Evolutionary conservation across 2,888 invertebrate species (phyloP).

Genomic region (Glaucopsyche alexis): DNA sequence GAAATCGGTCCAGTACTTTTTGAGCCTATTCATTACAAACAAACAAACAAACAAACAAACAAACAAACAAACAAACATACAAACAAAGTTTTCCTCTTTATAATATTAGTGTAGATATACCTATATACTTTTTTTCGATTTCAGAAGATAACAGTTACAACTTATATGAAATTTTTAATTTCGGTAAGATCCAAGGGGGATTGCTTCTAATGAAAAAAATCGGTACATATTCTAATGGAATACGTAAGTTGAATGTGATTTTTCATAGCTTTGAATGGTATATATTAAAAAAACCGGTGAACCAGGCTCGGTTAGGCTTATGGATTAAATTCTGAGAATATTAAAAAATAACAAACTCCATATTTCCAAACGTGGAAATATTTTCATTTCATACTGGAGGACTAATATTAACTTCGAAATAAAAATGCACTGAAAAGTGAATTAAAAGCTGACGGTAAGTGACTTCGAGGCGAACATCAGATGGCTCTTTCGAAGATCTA

Average conservation of each 20-base stretch:
- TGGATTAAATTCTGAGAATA: neutral
- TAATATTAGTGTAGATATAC: no score
- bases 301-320: neutral
- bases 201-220: constrained; percentile 43
- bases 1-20: no score
- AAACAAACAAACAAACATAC: no score
- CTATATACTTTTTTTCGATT: constrained; percentile 33
- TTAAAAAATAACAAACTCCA: constrained; percentile 9
- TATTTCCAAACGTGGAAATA: neutral
- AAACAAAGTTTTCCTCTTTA: no score
- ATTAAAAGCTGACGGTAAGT: neutral
- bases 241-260: no score
- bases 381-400: constrained; percentile 4
- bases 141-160: constrained; percentile 41
- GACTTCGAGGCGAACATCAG: neutral
- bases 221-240: constrained; percentile 46
- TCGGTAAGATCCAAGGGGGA: constrained; percentile 58
- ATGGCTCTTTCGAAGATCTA: neutral
- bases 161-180: constrained; percentile 55
- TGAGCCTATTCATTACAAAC: no score
- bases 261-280: no score
- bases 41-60: no score
- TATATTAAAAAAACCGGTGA: neutral
- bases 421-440: neutral
- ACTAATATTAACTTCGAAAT: neutral